Conservation (phyloP, 2,113 vertebrate species). For the Formicarius rufipectus region DNA sequence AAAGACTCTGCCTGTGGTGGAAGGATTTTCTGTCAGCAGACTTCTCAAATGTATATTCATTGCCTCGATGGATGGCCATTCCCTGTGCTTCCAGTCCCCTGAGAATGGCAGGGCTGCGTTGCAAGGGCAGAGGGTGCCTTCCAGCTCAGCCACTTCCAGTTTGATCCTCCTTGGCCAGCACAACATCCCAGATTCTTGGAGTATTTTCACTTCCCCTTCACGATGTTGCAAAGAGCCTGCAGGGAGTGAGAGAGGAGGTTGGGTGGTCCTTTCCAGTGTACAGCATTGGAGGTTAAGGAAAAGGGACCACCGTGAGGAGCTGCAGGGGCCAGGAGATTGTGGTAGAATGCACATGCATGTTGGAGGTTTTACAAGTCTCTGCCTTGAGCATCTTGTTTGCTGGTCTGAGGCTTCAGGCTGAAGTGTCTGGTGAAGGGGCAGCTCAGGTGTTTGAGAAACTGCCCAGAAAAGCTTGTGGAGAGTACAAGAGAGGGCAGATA, state of each 20-base stretch:
- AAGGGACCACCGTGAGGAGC: neutral
- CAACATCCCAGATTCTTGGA: neutral
- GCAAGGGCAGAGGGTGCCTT: neutral
- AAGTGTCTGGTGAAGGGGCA: neutral
- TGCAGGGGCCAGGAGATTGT: neutral
- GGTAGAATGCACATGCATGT: fast-evolving
- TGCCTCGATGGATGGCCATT: neutral
- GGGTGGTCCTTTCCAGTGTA: neutral
- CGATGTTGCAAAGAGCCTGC: neutral
- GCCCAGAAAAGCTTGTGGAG: neutral
- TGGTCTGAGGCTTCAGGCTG: neutral
- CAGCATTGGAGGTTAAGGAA: neutral
- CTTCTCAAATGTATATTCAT: neutral
- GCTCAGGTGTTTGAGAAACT: neutral
- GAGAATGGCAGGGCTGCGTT: neutral
- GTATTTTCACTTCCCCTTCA: neutral
- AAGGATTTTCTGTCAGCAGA: slow-evolving; percentile 1
- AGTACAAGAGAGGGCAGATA: neutral
- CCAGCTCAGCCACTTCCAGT: neutral
- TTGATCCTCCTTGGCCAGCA: neutral
- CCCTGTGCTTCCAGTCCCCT: neutral
- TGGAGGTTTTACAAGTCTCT: neutral
- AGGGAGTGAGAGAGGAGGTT: neutral
- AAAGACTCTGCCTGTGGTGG: neutral
- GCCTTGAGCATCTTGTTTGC: neutral